Evolutionary conservation across 2,113 vertebrate species (phyloP).

Genomic region (Callorhinus ursinus): DNA sequence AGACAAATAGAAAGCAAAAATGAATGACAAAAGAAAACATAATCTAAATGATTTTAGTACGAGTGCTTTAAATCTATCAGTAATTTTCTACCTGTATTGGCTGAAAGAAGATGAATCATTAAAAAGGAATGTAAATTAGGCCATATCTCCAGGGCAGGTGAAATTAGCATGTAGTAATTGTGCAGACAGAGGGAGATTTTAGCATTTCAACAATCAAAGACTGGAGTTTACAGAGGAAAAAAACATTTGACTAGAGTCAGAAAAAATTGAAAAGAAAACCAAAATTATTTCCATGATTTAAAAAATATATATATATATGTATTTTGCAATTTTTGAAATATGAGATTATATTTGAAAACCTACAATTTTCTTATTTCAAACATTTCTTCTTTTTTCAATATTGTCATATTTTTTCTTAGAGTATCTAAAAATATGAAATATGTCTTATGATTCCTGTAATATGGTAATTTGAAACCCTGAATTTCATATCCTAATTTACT

Average conservation of each 20-base stretch:
- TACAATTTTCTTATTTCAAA: slow-evolving; percentile 47
- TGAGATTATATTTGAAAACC: not conserved
- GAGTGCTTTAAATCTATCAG: not conserved
- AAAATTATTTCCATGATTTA: not conserved
- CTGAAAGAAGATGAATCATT: slow-evolving; percentile 23
- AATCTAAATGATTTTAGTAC: slow-evolving; percentile 22
- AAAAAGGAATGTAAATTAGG: slow-evolving; percentile 56
- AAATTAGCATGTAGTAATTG: slow-evolving; percentile 53
- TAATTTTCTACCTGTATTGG: slow-evolving; percentile 44
- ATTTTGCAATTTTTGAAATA: slow-evolving; percentile 4
- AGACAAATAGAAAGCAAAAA: slow-evolving; percentile 11
- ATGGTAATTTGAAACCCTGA: not conserved
- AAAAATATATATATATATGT: not conserved
- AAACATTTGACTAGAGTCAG: slow-evolving; percentile 6
- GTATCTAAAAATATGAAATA: slow-evolving; percentile 37
- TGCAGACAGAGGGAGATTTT: slow-evolving; percentile 1
- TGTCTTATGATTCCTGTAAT: not conserved
- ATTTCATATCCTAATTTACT: not conserved
- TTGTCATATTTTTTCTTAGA: not conserved
- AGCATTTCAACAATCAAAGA: not conserved
- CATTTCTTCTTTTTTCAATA: not conserved
- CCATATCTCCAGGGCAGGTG: slow-evolving; percentile 35
- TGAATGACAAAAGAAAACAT: not conserved
- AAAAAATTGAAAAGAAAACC: slow-evolving; percentile 31
- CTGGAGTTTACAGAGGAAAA: not conserved